phyloP scores from a whole-genome alignment of 2,888 invertebrate genomes.

The Euplexia lucipara region DNA sequence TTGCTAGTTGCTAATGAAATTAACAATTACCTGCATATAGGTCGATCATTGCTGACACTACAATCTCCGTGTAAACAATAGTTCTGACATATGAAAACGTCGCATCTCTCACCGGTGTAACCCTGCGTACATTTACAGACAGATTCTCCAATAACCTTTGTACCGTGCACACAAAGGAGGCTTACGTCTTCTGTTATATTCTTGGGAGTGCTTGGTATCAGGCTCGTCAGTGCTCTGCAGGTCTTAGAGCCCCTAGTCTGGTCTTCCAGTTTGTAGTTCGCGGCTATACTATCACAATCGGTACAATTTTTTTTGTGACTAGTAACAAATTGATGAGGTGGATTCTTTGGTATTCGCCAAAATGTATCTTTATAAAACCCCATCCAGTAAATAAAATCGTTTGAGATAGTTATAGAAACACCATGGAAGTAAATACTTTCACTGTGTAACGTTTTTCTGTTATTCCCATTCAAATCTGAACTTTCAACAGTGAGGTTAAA shows the following conservation, averaged over 20 bases:
- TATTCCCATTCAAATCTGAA: not conserved
- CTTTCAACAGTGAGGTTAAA: not conserved
- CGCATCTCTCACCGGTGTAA: not conserved
- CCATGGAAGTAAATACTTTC: not conserved
- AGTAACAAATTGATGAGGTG: too few species aligned
- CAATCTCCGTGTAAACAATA: constrained; percentile 14
- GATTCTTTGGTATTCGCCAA: not conserved
- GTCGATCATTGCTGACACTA: not conserved
- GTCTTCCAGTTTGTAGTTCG: not conserved
- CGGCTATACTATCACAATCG: not conserved
- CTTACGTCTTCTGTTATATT: constrained; percentile 72
- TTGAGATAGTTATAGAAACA: not conserved
- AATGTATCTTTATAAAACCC: fast-evolving
- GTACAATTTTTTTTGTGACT: too few species aligned
- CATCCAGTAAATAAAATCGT: not conserved
- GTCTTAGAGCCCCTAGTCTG: not conserved
- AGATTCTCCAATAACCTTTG: not conserved
- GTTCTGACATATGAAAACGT: constrained; percentile 1
- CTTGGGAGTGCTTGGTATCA: constrained; percentile 73
- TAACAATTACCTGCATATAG: not conserved
- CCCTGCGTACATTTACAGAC: constrained; percentile 3
- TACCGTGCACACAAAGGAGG: constrained; percentile 77
- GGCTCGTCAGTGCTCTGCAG: constrained; percentile 52
- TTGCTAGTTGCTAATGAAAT: fast-evolving
- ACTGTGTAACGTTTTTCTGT: not conserved